A percentile compares a stretch with the other conserved stretches of the same genome.
Evolutionary conservation across 2,113 vertebrate genomes (phyloP).

Genomic region (Prochilodus magdalenae): DNA sequence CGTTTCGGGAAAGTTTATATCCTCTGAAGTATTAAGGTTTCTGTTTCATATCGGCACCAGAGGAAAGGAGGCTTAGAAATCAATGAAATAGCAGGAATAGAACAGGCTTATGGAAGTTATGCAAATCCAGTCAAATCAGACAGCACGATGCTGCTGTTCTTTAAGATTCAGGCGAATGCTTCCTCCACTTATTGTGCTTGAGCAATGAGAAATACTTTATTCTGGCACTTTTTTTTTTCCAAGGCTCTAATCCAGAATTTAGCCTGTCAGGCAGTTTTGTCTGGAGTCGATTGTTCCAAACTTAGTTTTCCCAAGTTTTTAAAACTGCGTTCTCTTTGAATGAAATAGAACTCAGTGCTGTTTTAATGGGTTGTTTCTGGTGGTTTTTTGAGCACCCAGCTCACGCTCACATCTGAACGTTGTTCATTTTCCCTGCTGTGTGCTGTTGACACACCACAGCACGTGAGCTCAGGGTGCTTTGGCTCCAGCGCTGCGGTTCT

Average conservation of each 20-base stretch:
- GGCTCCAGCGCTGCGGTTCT: neutral
- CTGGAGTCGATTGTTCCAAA: neutral
- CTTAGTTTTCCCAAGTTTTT: slow-evolving; percentile 33
- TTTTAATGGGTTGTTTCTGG: slow-evolving; percentile 13
- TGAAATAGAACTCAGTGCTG: slow-evolving; percentile 10
- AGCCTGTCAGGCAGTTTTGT: neutral
- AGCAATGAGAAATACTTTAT: slow-evolving; percentile 38
- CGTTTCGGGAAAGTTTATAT: neutral
- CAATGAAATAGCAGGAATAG: slow-evolving; percentile 15
- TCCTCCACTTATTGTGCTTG: slow-evolving; percentile 25
- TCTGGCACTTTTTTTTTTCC: slow-evolving; percentile 6
- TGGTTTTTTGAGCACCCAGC: neutral
- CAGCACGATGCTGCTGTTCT: neutral
- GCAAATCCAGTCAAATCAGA: slow-evolving; percentile 19
- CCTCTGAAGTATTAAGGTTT: neutral
- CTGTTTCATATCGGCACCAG: neutral
- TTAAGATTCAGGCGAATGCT: slow-evolving; percentile 30
- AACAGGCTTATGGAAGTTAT: slow-evolving; percentile 29
- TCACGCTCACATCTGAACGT: neutral
- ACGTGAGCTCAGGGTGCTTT: neutral
- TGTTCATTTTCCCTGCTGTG: neutral
- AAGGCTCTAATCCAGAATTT: slow-evolving; percentile 14
- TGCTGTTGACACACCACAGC: slow-evolving; percentile 9
- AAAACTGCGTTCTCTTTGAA: neutral
- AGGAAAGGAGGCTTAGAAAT: slow-evolving; percentile 10